Base-by-base conservation (phyloP, 2,888 invertebrate genomes). In the Tipula unca region DNA sequence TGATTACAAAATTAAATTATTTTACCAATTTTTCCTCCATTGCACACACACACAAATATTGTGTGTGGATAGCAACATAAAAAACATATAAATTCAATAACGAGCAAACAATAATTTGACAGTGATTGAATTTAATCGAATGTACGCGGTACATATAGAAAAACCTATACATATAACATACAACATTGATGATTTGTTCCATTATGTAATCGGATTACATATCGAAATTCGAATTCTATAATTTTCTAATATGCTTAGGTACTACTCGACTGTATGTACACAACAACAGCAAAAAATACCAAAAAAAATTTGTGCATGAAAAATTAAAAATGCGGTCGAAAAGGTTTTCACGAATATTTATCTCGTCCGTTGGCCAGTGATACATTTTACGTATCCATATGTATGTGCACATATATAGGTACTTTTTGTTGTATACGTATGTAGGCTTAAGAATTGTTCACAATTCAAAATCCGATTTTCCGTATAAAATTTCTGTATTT, bases 151-250 rank as follows among this genome's bases (percentile, higher is more conserved):
- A 69, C 25, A 25, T 10, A 48, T 3, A 5, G 17, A 48, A 48
- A 48, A 48, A 48, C 48, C 42, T 14, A 14, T 14, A 42, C 14
- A 10, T 13, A 42, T 1, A 32, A 69, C 25, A 69, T 69, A 69
- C 20, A 69, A 69, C 10, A 25, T 69, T 69, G 69, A 69, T 69
- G 69, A 69, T 69, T 20, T 25, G 69, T 69, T 69, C 69, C 69
- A 69, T 69, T 69, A 69, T 25, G 69, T 69, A 69, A 69, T 69
- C 69, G 69, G 69, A 69, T 69, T 69, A 69, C 69, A 69, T 69
- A 69, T 69, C 69, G 69, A 69, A 69, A 69, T 25, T 69, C 69
- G 69, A 25, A 25, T 25, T 69, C 69, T 20, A 39, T 48, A 69
- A 69, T 69, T 25, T 69, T 69, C 10, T 39, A 69, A 69, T 69